Evolutionary conservation across 2,888 invertebrate species (phyloP), one percentile per base, ranked within the genome.

Genomic region (Catocala nupta): DNA sequence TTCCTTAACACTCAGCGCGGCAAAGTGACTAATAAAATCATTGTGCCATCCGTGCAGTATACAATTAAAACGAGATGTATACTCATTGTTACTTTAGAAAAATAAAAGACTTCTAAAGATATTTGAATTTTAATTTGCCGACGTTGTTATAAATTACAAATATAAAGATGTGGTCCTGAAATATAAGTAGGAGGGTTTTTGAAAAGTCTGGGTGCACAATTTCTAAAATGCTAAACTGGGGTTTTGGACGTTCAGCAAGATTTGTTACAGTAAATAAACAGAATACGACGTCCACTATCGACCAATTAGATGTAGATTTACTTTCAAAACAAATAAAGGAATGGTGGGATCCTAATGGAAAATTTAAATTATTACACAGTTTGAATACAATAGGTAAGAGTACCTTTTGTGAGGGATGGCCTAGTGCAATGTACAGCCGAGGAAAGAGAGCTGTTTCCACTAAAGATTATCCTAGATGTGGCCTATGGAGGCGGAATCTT

Each of bases 401-500:
- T 97, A 8, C 96, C 97, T 13, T 96, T 97, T 67, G 90, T 97
- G 52, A 93, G 97, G 75, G 97, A 98, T 88, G 97, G 97, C 34
- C 82, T 98, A 53, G 87, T 96, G 1, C 92, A 95, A 54, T 91
- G 91, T 33, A 72, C 86, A n/a, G 74, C 83, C 43, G 85, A 88
- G 48, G 72, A 91, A 53, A 90, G 93, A 68, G 92, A 91, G 12
- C 75, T 92, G 3, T 83, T 86, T n/a, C 97, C 98, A 0, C 88
- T 99, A 39, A 87, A 96, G 33, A 95, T 94, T 39, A 95, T 99
- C 60, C 86, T 98, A 34, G 99, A 99, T 94, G 96, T 98, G 59
- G 99, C 99, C 0, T 99, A 99, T 90, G 99, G 99, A 39, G 99
- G 97, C 48, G 98, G 98, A 0, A 94, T 98, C 61, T 83, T 98